Base-by-base conservation (phyloP, 2,113 vertebrate species). In the Panthera uncia region DNA sequence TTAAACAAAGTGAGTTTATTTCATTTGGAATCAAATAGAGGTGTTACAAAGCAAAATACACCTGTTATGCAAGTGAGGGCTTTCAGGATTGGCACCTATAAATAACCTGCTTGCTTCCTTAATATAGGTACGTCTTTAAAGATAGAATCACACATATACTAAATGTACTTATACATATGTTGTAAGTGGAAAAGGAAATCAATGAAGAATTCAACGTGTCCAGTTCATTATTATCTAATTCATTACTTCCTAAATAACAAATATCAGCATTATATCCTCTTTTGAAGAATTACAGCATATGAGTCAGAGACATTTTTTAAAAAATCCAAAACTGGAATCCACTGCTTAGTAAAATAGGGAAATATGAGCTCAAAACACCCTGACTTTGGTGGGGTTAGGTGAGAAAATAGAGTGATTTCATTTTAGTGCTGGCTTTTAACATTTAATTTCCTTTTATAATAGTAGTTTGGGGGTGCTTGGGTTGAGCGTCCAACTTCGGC, bases 391-490 rank as follows among this genome's bases (percentile, higher is more conserved):
- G 7, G 15, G 3, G 80, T 95, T 82, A 89, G 69, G 61, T 94
- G 83, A 95, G 65, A 95, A 97, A 97, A 87, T 45, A 65, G 25
- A 88, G 55, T 33, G 27, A 73, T 96, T 90, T 90, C 15, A 87
- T 63, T 95, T 94, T 92, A 66, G 21, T 69, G 23, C 48, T 69
- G n/a, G 63, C 63, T 94, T 93, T 95, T 97, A 91, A 89, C 85
- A 86, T 96, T 98, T 96, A 48, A 97, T 98, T 94, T 97, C 93
- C 86, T 97, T 98, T 97, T 94, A 80, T 79, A 90, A 98, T 94
- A 82, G 71, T 66, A 48, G 68, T 87, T 78, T 96, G 95, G 45
- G 45, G 45, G 45, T 45, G 45, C 45, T 8, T 45, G 45, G 45
- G 45, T 45, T 45, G 45, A 45, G 45, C 45, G 45, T 45, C 45